These are phyloP conservation scores for Anarsia innoxiella DNA, from an alignment of 2,888 invertebrate species.

Conservation along the genomic window DNA sequence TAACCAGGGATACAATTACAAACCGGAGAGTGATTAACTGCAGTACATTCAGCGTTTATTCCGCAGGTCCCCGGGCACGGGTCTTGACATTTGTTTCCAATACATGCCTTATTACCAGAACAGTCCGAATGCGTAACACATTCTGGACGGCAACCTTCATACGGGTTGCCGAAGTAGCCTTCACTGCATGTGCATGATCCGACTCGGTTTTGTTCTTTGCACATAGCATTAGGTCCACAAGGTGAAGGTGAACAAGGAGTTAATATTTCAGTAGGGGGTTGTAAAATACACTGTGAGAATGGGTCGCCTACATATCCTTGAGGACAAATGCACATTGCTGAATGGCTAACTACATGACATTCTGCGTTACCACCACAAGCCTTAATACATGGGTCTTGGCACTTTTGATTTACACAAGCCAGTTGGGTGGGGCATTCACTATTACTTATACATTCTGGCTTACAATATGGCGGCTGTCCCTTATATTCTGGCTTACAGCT, in stretches of 20 bases:
- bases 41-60: slow-evolving; percentile 81
- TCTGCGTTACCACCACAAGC: slow-evolving; percentile 83
- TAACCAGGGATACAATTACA: slow-evolving; percentile 80
- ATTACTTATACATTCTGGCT: slow-evolving; percentile 86
- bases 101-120: slow-evolving; percentile 81
- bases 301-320: slow-evolving; percentile 79
- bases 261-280: slow-evolving; percentile 62
- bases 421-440: slow-evolving; percentile 81
- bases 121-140: slow-evolving; percentile 84
- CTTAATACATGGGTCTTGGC: slow-evolving; percentile 82
- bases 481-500: slow-evolving; percentile 81
- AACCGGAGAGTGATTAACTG: slow-evolving; percentile 81
- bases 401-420: slow-evolving; percentile 84
- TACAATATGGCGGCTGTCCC: slow-evolving; percentile 85
- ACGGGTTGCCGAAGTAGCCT: slow-evolving; percentile 84
- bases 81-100: slow-evolving; percentile 82
- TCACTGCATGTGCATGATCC: slow-evolving; percentile 82
- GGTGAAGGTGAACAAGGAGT: slow-evolving; percentile 81
- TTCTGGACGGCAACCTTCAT: slow-evolving; percentile 85
- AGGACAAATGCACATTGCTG: slow-evolving; percentile 85
- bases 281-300: slow-evolving; percentile 73
- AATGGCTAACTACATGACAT: slow-evolving; percentile 84
- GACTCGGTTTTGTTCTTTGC: slow-evolving; percentile 79
- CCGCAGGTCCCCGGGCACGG: slow-evolving; percentile 87
- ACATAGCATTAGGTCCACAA: slow-evolving; percentile 82